phyloP scores from a whole-genome alignment of 2,113 vertebrate genomes.

The Heterotilapia buettikoferi region DNA sequence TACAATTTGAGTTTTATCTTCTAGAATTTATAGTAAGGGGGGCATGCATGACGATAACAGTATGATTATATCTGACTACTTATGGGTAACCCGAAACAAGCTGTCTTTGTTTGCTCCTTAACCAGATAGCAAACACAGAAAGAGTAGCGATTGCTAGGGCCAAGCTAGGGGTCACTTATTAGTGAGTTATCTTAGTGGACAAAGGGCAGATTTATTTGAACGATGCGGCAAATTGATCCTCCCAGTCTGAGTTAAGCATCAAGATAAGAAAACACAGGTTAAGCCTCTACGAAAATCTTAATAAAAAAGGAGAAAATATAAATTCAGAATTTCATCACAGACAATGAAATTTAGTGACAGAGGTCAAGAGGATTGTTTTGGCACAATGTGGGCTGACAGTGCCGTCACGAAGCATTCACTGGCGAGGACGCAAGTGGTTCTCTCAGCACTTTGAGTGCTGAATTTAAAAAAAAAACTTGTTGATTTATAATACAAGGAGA shows the following conservation, averaged over 20 bases:
- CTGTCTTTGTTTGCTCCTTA: neutral
- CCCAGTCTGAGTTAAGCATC: neutral
- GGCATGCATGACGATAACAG: neutral
- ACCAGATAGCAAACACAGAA: neutral
- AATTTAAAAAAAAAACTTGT: neutral
- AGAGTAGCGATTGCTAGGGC: neutral
- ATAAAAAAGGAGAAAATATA: neutral
- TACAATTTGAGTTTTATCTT: neutral
- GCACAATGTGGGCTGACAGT: neutral
- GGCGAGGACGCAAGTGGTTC: neutral
- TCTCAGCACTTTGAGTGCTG: neutral
- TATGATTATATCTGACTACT: neutral
- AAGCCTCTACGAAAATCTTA: neutral
- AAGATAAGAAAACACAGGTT: constrained; percentile 1
- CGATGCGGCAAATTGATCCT: neutral
- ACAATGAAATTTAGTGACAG: constrained; percentile 15
- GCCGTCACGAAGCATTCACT: constrained; percentile 17
- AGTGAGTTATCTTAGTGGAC: neutral
- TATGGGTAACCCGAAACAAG: neutral
- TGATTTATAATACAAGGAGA: neutral
- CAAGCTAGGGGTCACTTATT: neutral
- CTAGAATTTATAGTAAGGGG: neutral
- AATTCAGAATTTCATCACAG: constrained; percentile 1
- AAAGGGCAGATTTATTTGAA: constrained; percentile 9
- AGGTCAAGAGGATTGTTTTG: constrained; percentile 26